Base-by-base conservation (phyloP, 35 echinoderm and acorn worm species). In the Holothuria glaberrima region DNA sequence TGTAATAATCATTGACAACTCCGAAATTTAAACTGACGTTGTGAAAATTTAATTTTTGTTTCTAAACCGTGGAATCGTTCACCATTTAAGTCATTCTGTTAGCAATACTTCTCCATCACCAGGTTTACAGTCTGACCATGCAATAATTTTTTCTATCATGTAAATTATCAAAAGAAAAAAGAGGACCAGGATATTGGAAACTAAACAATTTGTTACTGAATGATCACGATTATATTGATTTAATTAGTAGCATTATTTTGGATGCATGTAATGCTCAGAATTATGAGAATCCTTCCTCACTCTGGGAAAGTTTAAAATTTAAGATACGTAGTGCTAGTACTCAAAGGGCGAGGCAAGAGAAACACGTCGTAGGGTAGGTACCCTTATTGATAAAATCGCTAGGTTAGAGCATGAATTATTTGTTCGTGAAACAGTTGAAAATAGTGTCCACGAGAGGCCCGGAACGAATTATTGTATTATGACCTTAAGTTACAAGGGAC, bases 61-160 rank as follows among this genome's bases (percentile, higher is more conserved):
- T n/a, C n/a, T n/a, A n/a, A n/a, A n/a, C n/a, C n/a, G n/a, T n/a
- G n/a, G n/a, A n/a, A 36, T 79, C 45, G 12, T 36, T 79, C 3
- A 34, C 32, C 26, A 45, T 12, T 10, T 79, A 22, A 6, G 4
- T 17, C 32, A 79, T 19, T 19, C 4, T 19, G 35, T 79, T 16
- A 79, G 29, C 45, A 20, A 79, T 0, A 36, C 45, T 38, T 21
- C 13, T 0, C 21, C 45, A 17, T 79, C 25, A 36, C 41, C 41
- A 4, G 74, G 74, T 79, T n/a, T 79, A 24, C 74, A 50, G 32
- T 79, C 74, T 6, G 19, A 79, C 35, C 74, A 79, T 26, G 26
- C 67, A 14, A 36, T 79, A 30, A 79, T n/a, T 79, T 12, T 35
- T 4, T 12, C 45, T 50, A 38, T 45, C 33, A 24, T 0, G 22